Evolutionary conservation across 2,888 invertebrate species (phyloP), one percentile per base, ranked within the genome.

Genomic region (Neoascia interrupta): DNA sequence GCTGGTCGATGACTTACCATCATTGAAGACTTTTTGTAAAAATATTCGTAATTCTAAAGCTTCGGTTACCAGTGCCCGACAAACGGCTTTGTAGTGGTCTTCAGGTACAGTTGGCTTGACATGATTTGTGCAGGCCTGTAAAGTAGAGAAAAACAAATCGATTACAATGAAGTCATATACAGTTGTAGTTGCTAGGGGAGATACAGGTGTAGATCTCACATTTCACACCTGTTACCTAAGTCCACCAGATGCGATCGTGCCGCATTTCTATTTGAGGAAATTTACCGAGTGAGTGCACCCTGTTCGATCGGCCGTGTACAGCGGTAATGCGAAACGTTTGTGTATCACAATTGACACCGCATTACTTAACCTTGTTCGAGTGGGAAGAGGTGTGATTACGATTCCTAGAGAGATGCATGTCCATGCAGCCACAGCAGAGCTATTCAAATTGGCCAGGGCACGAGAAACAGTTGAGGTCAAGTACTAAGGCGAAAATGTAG

Each of bases 61-160:
- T 90, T 98, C 98, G 15, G 96, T 94, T 74, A 97, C 96, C 83
- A 97, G 92, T 69, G 97, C 97, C 75, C 97, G 92, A 87, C 97
- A 96, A 60, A 98, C 97, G 72, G 97, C 97, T 86, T 94, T 94
- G 90, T 97, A 98, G 88, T 84, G 90, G 83, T 87, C 91, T 89
- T 85, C 90, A 87, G 89, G 88, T 85, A 86, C 85, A 81, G 88
- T 87, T 81, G 89, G 86, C 82, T 87, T 89, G 63, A 91, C 87
- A 84, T 91, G 91, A 82, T 89, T 88, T 82, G 87, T 87, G 85
- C 92, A 92, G 85, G 90, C 86, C 91, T 92, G 84, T 2, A 84
- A 84, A 81, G 63, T 26, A 58, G n/a, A 49, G n/a, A 60, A 8
- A 61, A 53, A 66, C 41, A 66, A 72, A 60, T 73, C 54, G 58